Base-by-base conservation (phyloP, 2,888 invertebrate genomes). In the Scaptomyza parva region DNA sequence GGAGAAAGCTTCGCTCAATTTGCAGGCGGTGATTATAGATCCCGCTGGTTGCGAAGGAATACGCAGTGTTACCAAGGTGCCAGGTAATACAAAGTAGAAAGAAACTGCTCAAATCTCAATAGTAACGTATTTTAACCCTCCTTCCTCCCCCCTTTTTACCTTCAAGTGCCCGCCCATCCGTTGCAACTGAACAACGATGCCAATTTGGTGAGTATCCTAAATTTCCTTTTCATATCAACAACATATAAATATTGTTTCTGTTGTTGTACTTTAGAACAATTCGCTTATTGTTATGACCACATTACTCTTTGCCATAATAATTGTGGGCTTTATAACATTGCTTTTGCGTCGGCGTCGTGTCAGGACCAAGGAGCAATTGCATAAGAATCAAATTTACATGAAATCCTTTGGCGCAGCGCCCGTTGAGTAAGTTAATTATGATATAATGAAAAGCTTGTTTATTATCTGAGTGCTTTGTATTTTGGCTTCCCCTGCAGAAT, bases 401-500 rank as follows among this genome's bases (percentile, higher is more conserved):
- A 61, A 86, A 51, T 62, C 85, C 47, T 77, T 82, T 33, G 64
- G 78, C 20, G 43, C 66, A 3, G 50, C 70, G 0, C 44, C 71
- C 14, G 71, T 88, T 3, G 70, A 77, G 88, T 89, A 33, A 78
- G 85, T 83, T 18, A 5, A 8, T n/a, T n/a, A n/a, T 3, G 12
- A 0, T 2, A 6, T 2, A 14, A 22, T 11, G 7, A 4, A 17
- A 43, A 26, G 2, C 0, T 0, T 11, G 47, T 28, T 28, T 28
- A 28, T 24, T 26, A 1, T 12, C n/a, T n/a, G n/a, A n/a, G n/a
- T 90, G 9, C n/a, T 28, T 9, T 37, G 2, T 17, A 14, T 8
- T 91, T 11, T 35, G 1, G 7, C 2, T 2, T 4, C 6, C 26
- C 4, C 57, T 78, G 93, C 57, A 79, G 93, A 62, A 92, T 93